Base-by-base conservation (phyloP, 2,888 invertebrate genomes). In the Caenorhabditis drosophilae region DNA sequence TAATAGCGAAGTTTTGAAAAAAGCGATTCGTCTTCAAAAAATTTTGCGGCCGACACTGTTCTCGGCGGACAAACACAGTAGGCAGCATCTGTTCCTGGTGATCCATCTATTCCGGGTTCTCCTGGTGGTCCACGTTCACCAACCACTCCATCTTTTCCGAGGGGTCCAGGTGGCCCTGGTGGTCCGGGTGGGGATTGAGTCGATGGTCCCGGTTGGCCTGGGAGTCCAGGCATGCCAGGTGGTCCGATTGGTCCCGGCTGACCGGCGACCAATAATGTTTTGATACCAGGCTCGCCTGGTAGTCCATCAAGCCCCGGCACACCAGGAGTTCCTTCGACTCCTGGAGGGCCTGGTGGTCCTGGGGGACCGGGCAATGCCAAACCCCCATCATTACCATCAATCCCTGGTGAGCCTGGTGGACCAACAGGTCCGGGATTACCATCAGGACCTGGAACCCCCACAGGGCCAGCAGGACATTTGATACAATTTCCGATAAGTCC, bases 111-210 rank as follows among this genome's bases (percentile, higher is more conserved):
- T 46, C 54, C 54, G 6, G 54, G 38, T 6, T 23, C 4, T 41
- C 52, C 52, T 31, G 52, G 42, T 23, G 16, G 16, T 31, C 52
- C 52, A 15, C 44, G 52, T 31, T n/a, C 52, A 23, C 52, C 52
- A 11, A 44, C 44, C 26, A 18, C 27, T 16, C 46, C 53, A 16
- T n/a, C 18, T 2, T 18, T 27, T 34, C 54, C 54, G 12, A 12
- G 31, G 12, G 31, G 31, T 31, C 31, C 31, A 9, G 6, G 31
- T 31, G 31, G 31, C 12, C 31, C 31, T 9, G 6, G 7, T 11
- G 68, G 56, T 34, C 72, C 72, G 26, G 59, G 26, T n/a, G n/a
- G n/a, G n/a, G n/a, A n/a, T n/a, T n/a, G n/a, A 15, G 31, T 45
- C 1, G 45, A 27, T 25, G 48, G 48, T n/a, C 35, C 35, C 15